Base-by-base conservation (phyloP, 1,140 invertebrate genomes). In the Reticulitermes speratus region DNA sequence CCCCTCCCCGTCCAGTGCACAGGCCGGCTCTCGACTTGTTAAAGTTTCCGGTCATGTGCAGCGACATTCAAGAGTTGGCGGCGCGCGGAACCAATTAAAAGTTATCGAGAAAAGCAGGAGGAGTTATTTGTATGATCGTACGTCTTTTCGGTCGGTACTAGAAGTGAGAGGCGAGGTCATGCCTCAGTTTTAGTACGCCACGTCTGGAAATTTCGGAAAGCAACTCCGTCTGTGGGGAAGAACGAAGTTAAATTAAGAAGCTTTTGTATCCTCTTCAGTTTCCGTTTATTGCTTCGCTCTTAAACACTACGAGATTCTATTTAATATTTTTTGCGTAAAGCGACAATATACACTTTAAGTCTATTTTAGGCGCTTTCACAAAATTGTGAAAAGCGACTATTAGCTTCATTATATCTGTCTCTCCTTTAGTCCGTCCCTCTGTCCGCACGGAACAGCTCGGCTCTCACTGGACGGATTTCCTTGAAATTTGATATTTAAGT, bases 31-130 rank as follows among this genome's bases (percentile, higher is more conserved):
- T 6, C 0, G 82, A 16, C 8, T 84, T 45, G 83, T 44, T 84
- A 44, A 84, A 84, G 83, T 84, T 75, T 84, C 83, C 83, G 48
- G 83, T 84, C 83, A 84, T 44, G 83, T 84, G 9, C 83, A 30
- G 48, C 83, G 44, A 44, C 44, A 84, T 45, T 84, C 83, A 52
- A 44, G 83, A 25, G 44, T 44, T 52, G 44, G 44, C 83, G 32
- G 44, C 83, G 48, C 83, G 44, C 44, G 83, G 32, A 84, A 84
- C 83, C 83, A 84, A 84, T 84, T 84, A 84, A 84, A 84, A 84
- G 83, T 84, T 84, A 84, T 84, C 32, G 83, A 82, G 82, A 82
- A 25, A 12, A 45, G n/a, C 12, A n/a, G 8, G 44, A 84, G 65
- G 19, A 3, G 48, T 45, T 84, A 52, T 84, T 44, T 52, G 83